Evolutionary conservation across 2,888 invertebrate species (phyloP).

Genomic region (Hirtodrosophila histrioides): DNA sequence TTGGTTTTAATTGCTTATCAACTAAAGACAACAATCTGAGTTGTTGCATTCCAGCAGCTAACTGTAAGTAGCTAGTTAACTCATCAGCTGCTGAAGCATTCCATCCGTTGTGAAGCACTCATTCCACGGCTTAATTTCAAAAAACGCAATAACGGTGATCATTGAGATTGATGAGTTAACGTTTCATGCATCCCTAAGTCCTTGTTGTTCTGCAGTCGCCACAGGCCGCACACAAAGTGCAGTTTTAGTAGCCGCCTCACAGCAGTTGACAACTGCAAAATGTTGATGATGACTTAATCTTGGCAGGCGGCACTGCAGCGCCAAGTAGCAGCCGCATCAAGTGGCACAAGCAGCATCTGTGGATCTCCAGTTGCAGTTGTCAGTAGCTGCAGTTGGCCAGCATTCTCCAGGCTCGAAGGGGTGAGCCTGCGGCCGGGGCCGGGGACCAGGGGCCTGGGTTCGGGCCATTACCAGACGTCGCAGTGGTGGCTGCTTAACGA

Average conservation of each 20-base stretch:
- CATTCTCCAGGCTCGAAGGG: constrained; percentile 1
- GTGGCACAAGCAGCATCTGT: constrained; percentile 25
- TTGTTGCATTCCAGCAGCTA: neutral
- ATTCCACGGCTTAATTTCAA: constrained; percentile 4
- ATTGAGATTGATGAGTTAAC: constrained; percentile 28
- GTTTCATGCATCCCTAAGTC: constrained; percentile 49
- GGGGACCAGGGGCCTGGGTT: constrained; percentile 2
- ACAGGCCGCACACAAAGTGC: constrained; percentile 75
- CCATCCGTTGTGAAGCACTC: neutral
- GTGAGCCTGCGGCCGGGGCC: no score
- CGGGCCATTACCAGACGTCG: constrained; percentile 54
- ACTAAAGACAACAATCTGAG: neutral
- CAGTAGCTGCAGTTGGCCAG: constrained; percentile 20
- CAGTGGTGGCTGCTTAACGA: constrained; percentile 68
- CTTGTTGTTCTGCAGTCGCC: constrained; percentile 31
- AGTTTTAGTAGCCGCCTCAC: constrained; percentile 71
- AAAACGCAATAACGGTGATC: constrained; percentile 37
- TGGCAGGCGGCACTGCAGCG: constrained; percentile 50
- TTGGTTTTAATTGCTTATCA: no score
- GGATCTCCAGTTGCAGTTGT: constrained; percentile 50
- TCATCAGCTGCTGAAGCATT: constrained; percentile 3
- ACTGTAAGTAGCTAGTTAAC: constrained; percentile 1
- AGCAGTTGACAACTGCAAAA: constrained; percentile 81
- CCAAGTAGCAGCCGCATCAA: constrained; percentile 7
- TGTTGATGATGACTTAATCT: constrained; percentile 81